Evolutionary conservation across 23 tunicate species (phyloP), one percentile per base, ranked within the genome.

Genomic region (Diplosoma virens): DNA sequence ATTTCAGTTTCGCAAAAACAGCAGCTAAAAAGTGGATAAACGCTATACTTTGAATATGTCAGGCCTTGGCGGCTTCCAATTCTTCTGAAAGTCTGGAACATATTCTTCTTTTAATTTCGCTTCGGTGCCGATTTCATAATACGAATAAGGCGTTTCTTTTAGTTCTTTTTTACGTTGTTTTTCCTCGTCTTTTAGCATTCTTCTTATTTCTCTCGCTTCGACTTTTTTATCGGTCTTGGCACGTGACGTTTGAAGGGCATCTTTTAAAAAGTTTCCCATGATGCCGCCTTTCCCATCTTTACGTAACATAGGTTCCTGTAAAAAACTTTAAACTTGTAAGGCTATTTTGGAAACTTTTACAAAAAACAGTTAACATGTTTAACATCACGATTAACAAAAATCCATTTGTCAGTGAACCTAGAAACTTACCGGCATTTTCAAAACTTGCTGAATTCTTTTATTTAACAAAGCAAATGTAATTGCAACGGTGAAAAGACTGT

Each of bases 151-250:
- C 4, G 55, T 17, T 1, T 72, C 71, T 27, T 77, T 70, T 23
- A 92, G 58, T 50, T 69, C 90, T 58, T 92, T 92, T 69, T 85
- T 92, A 16, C 87, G 65, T 0, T 47, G 78, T 50, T 92, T 92
- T 48, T 34, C 74, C 30, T 33, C 37, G 18, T 47, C 69, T 50
- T 81, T 85, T 32, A 50, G 16, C 70, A 37, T 48, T 41, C 33
- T 47, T 52, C 34, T 61, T 17, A 92, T 74, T 25, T 56, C 35
- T 52, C 52, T 79, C 32, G 5, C 1, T 58, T 79, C 84, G 25
- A 25, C 30, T 59, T 71, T 77, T 50, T n/a, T 20, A 30, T 45
- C 1, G 20, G 95, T 53, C 37, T 59, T 70, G 18, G 61, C 70
- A 17, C 36, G 61, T 23, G 58, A 9, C 11, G 48, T 17, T 0